Conservation (phyloP, 1,140 invertebrate genomes). For the Meloidogyne hapla region DNA sequence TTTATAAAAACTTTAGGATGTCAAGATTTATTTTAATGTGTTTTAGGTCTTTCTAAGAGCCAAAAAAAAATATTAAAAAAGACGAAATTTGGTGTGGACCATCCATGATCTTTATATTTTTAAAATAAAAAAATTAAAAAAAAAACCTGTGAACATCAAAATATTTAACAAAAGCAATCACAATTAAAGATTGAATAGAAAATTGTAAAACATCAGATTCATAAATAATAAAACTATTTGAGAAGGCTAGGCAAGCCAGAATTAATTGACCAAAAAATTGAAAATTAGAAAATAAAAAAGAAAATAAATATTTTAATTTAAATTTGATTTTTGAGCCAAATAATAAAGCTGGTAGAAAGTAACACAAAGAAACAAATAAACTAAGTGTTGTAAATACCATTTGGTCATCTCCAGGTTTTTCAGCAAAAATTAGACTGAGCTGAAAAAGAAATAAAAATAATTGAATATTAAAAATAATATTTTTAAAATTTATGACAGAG, state of each 20-base stretch:
- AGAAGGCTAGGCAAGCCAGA: slow-evolving; percentile 13
- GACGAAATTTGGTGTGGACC: no score
- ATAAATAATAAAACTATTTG: slow-evolving; percentile 41
- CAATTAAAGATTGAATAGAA: slow-evolving; percentile 14
- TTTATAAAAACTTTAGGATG: no score
- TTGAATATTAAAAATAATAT: slow-evolving; percentile 9
- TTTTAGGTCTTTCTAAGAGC: no score
- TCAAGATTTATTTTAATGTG: no score
- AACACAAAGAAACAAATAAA: slow-evolving; percentile 18
- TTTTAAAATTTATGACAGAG: background rate
- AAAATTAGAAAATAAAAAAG: background rate
- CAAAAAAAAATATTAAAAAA: no score
- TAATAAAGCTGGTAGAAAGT: background rate
- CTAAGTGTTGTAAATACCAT: background rate
- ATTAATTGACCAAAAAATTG: background rate
- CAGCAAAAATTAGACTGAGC: slow-evolving; percentile 20
- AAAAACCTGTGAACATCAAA: slow-evolving; percentile 16
- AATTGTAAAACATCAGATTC: slow-evolving; percentile 32
- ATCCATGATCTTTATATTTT: no score
- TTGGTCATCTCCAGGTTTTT: background rate
- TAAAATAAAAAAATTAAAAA: slow-evolving; percentile 1
- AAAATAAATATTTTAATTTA: background rate
- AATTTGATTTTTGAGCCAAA: background rate
- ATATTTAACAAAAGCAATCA: background rate
- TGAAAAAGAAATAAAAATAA: slow-evolving; percentile 1